Conservation (phyloP, 2,797 vertebrate genomes). For the Fistularia tabacaria region DNA sequence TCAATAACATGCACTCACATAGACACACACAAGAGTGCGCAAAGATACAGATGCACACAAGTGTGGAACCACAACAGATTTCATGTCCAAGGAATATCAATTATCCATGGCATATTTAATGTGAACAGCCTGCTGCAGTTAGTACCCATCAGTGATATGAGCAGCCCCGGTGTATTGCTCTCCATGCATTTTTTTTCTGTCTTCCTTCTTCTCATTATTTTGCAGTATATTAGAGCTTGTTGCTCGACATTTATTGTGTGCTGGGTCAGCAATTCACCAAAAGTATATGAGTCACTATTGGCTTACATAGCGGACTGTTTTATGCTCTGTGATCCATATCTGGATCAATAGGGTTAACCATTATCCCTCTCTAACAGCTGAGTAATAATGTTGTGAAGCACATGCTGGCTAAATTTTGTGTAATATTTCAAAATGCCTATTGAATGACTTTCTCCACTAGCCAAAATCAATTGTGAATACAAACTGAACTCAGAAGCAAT, state of each 20-base stretch:
- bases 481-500: too few relatives aligned
- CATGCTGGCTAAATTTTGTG: too few relatives aligned
- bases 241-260: slow-evolving; percentile 27
- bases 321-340: slow-evolving; percentile 33
- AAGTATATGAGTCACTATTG: slow-evolving; percentile 27
- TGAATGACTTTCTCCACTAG: too few relatives aligned
- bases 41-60: slow-evolving; percentile 1
- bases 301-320: slow-evolving; percentile 30
- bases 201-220: slow-evolving; percentile 1
- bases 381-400: too few relatives aligned
- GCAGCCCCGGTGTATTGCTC: slow-evolving; percentile 21
- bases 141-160: slow-evolving; percentile 40
- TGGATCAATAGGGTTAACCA: too few relatives aligned
- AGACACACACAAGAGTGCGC: not conserved
- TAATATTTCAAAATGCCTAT: too few relatives aligned
- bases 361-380: too few relatives aligned
- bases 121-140: slow-evolving; percentile 50
- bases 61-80: slow-evolving; percentile 26
- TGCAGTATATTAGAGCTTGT: slow-evolving; percentile 21
- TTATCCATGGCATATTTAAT: slow-evolving; percentile 60
- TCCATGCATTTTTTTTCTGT: slow-evolving; percentile 1
- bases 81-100: slow-evolving; percentile 46
- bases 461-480: too few relatives aligned
- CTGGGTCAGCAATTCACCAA: slow-evolving; percentile 43
- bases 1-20: slow-evolving; percentile 25